Evolutionary conservation across 2,797 vertebrate species (phyloP), one percentile per base, ranked within the genome.

Genomic region (Rallus crepitans): DNA sequence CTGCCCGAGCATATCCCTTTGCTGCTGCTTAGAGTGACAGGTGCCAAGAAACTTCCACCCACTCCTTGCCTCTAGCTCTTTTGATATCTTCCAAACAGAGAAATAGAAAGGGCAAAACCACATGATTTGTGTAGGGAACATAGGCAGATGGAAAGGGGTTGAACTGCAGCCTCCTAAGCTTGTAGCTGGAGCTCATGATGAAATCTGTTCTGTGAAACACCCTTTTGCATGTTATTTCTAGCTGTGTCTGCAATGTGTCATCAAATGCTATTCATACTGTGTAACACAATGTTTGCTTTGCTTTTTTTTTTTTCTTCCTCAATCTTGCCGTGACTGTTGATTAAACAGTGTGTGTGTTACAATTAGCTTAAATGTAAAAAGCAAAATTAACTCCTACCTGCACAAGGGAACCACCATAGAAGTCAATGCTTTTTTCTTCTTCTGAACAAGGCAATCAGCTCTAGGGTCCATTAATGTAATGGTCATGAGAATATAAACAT

Each of bases 141-240:
- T 17, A 86, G 47, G 66, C 83, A 84, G 73, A 94, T 82, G 66
- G 70, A 33, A 70, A 72, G 84, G 42, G 23, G 15, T 31, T 94
- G 77, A 79, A 33, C 39, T 69, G 40, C 55, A 94, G 45, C 27
- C 66, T 86, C 47, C 33, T 64, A 56, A 70, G 37, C 65, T 69
- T 75, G 57, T 89, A 79, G 55, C n/a, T 92, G 47, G 68, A 66
- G 70, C 33, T 88, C 12, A 4, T 75, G 82, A 90, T 89, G 87
- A 84, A 94, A 86, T 87, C 73, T 96, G 87, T 95, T 94, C 92
- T 76, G 87, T 86, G 89, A 97, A 94, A 73, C 66, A 73, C 66
- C 86, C 40, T 55, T 84, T 93, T 77, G 27, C 71, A 37, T 94
- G 65, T 95, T 96, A 95, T 95, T 95, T 93, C 85, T 93, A 63